Evolutionary conservation across 1,140 invertebrate genomes (phyloP).

Genomic region (Octopus bimaculoides): DNA sequence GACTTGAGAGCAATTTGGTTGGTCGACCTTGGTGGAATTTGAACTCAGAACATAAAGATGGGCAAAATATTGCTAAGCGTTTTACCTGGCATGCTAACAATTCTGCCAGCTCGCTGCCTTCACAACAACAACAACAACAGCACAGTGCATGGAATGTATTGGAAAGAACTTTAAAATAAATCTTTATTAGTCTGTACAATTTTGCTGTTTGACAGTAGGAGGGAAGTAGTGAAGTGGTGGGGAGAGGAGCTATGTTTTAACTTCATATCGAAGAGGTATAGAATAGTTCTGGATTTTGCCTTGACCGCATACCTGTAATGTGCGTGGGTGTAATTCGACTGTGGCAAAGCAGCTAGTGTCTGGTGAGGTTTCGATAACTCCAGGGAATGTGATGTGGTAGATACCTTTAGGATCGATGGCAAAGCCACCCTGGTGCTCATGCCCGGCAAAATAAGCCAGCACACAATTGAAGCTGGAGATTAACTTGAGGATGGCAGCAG

Average conservation of each 20-base stretch:
- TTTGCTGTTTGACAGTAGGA: too few species aligned
- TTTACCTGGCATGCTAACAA: too few species aligned
- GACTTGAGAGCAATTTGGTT: too few species aligned
- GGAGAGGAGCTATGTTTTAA: not conserved
- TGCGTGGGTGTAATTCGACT: slow-evolving; percentile 40
- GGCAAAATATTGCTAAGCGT: too few species aligned
- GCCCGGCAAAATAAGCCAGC: slow-evolving; percentile 47
- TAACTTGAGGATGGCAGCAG: slow-evolving; percentile 42
- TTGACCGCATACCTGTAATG: slow-evolving; percentile 30
- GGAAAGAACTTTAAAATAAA: too few species aligned
- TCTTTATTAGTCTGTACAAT: too few species aligned
- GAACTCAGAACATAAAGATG: too few species aligned
- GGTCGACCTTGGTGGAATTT: too few species aligned
- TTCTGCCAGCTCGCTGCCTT: too few species aligned
- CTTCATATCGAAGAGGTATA: slow-evolving; percentile 27
- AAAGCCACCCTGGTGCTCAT: slow-evolving; percentile 48
- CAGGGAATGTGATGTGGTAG: slow-evolving; percentile 47
- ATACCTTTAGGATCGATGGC: slow-evolving; percentile 43
- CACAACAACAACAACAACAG: too few species aligned
- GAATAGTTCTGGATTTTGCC: slow-evolving; percentile 26
- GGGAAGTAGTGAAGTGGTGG: too few species aligned
- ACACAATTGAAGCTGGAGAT: slow-evolving; percentile 41
- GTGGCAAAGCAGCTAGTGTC: slow-evolving; percentile 45
- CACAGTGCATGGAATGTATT: too few species aligned
- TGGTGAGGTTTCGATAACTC: slow-evolving; percentile 46